Base-by-base conservation (phyloP, 2,888 invertebrate genomes). In the Pyrgus malvae region DNA sequence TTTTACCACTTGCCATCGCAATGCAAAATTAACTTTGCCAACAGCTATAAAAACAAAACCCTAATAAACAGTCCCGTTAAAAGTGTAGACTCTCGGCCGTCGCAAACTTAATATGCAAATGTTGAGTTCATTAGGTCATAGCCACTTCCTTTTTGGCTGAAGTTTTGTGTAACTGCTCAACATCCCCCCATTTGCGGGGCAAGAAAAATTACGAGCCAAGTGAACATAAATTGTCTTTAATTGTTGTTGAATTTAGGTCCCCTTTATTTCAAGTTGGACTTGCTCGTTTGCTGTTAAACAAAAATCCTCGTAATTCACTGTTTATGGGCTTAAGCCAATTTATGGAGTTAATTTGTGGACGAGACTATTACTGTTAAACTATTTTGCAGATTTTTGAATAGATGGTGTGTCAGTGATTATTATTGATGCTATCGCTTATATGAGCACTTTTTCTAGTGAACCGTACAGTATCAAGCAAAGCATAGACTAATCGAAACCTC, bases 121-220 rank as follows among this genome's bases (percentile, higher is more conserved):
- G 45, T 45, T 6, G 38, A 38, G 45, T 45, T 38, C 53, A 53
- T 53, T 53, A 53, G 53, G 53, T 53, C 53, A 46, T 53, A 53
- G 38, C 23, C 42, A 44, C 44, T 38, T 46, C 38, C 31, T 33
- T 46, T 54, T 54, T 54, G 54, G 54, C 54, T 46, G 17, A 46
- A 54, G 46, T 46, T 53, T 46, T 29, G 31, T 40, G 38, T 40
- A 46, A 46, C 40, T 46, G 38, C 54, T 54, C 46, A 21, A 40
- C 46, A 31, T 31, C 21, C 23, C 40, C 40, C 54, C 46, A 54
- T 33, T 54, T 46, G 33, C 8, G 46, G 17, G 31, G 46, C 23
- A 54, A 48, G 46, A 54, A 54, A 54, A 54, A 54, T 54, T 54
- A 54, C 54, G 54, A 46, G 38, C 40, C 46, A 54, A 54, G 54